Evolutionary conservation across 2,113 vertebrate genomes (phyloP).

Genomic region (Ictidomys tridecemlineatus): DNA sequence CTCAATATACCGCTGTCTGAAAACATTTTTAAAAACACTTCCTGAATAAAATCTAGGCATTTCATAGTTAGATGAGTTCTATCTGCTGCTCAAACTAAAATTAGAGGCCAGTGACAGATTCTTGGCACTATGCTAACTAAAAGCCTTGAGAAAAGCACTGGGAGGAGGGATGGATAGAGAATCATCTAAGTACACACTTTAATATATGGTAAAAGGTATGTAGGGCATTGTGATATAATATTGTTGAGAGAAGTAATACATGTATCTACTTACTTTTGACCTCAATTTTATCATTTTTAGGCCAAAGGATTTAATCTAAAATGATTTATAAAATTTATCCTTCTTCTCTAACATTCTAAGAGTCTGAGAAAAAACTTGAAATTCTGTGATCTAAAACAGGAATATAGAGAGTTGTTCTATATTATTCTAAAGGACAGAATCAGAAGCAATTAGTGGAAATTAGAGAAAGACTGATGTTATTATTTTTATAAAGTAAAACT

Average conservation of each 20-base stretch:
- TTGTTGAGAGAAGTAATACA: background rate
- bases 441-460: background rate
- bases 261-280: background rate
- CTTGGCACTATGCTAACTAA: background rate
- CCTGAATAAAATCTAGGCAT: background rate
- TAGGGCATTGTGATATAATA: background rate
- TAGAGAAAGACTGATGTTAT: background rate
- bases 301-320: slow-evolving; percentile 49
- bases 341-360: background rate
- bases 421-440: background rate
- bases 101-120: background rate
- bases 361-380: slow-evolving; percentile 12
- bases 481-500: background rate
- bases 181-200: background rate
- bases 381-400: background rate
- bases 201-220: background rate
- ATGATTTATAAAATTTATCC: background rate
- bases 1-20: background rate
- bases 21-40: background rate
- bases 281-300: slow-evolving; percentile 31
- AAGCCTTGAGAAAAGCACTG: background rate
- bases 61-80: slow-evolving; percentile 3
- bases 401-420: background rate
- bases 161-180: background rate
- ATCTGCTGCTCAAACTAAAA: background rate